Conservation (phyloP, 2,113 vertebrate genomes). For the Bostrychus sinensis region DNA sequence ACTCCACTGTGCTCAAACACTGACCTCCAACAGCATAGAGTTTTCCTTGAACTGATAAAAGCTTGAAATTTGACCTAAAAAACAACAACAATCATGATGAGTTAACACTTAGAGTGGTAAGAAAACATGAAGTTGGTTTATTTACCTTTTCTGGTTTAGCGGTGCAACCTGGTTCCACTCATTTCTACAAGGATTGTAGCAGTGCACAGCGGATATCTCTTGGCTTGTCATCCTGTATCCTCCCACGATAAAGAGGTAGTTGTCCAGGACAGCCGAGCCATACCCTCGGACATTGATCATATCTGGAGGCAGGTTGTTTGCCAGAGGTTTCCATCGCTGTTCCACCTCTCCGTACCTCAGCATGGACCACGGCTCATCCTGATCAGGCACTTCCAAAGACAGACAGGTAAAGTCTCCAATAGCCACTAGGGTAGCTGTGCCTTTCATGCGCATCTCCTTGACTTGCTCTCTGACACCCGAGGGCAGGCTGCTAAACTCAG, state of each 20-base stretch:
- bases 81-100: slow-evolving; percentile 1
- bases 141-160: slow-evolving; percentile 96
- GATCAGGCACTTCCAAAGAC: slow-evolving; percentile 74
- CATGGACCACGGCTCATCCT: slow-evolving; percentile 87
- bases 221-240: slow-evolving; percentile 91
- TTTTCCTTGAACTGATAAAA: slow-evolving; percentile 88
- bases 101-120: background rate
- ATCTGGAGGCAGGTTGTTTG: slow-evolving; percentile 85
- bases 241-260: slow-evolving; percentile 93
- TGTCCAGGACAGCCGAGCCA: slow-evolving; percentile 87
- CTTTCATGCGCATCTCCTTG: slow-evolving; percentile 85
- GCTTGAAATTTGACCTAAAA: slow-evolving; percentile 93
- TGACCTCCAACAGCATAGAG: slow-evolving; percentile 95
- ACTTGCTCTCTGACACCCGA: slow-evolving; percentile 78
- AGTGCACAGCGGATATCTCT: slow-evolving; percentile 91
- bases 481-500: slow-evolving; percentile 80
- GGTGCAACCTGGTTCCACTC: slow-evolving; percentile 91
- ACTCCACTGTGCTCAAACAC: slow-evolving; percentile 90
- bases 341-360: slow-evolving; percentile 86
- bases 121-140: background rate
- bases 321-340: slow-evolving; percentile 86
- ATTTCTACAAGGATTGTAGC: slow-evolving; percentile 92
- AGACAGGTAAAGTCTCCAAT: slow-evolving; percentile 85
- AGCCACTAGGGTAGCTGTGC: slow-evolving; percentile 85
- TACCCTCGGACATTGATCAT: slow-evolving; percentile 91